Evolutionary conservation across 2,888 invertebrate species (phyloP), one percentile per base, ranked within the genome.

Genomic region (Argyra leucocephala): DNA sequence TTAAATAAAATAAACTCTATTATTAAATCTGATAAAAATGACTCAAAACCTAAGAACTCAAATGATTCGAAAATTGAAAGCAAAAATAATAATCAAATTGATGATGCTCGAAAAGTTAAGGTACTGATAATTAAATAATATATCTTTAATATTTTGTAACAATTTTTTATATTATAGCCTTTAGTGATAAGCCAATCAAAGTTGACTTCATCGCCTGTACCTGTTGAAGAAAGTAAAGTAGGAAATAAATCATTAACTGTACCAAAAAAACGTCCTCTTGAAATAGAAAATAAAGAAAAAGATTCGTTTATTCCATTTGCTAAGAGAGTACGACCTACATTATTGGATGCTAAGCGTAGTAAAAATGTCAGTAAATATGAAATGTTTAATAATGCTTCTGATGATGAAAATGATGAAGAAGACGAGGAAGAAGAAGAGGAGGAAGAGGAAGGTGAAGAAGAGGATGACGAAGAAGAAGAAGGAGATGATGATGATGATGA

Each of bases 321-420:
- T 66, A 77, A 77, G 64, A 77, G 76, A 66, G 70, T 71, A 18
- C 74, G 78, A 1, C 76, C 77, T 5, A 74, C 76, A 0, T 67
- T 79, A 22, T 69, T 78, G 15, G 76, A 77, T 66, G 73, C 73
- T 1, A 78, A 76, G 63, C 75, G 75, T 6, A 72, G 74, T 10
- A 78, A 78, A 60, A 75, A 76, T 48, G 71, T 73, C 15, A 76
- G 74, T 64, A 76, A 74, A 67, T 78, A 80, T 69, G 77, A 76
- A 65, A 75, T 72, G 68, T 73, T 71, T 3, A 58, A 58, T 22
- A 58, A 58, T 58, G 22, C 22, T 58, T 58, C 22, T 21, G 58
- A 58, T 61, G 72, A 73, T 0, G 76, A 75, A 24, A 74, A 76
- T 21, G 72, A 75, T 9, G 69, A 71, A 18, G 70, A 72, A 15